Conservation (phyloP, 2,797 vertebrate genomes). For the Menidia menidia region DNA sequence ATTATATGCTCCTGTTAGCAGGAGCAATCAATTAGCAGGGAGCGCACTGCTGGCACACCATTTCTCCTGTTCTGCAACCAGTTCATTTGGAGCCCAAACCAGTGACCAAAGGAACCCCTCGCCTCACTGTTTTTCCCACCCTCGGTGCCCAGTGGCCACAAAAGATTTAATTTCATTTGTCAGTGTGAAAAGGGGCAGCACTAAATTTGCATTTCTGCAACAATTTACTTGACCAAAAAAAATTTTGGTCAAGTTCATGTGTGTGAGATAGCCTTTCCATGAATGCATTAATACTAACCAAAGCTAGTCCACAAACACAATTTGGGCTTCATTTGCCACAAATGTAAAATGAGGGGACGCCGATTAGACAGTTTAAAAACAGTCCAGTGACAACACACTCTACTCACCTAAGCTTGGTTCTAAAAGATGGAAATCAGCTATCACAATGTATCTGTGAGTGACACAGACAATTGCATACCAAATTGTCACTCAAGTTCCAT, state of each 20-base stretch:
- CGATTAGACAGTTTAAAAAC: conserved; percentile 37
- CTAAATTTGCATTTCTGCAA: conserved; percentile 60
- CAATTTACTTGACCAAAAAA: conserved; percentile 45
- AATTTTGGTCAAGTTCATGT: conserved; percentile 24
- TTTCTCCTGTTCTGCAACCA: conserved; percentile 40
- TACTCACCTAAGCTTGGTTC: conserved; percentile 35
- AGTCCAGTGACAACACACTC: conserved; percentile 26
- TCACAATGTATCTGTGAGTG: conserved; percentile 71
- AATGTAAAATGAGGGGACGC: conserved; percentile 13
- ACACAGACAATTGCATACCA: conserved; percentile 78
- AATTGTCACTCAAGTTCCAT: conserved; percentile 80
- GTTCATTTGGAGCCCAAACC: conserved; percentile 54
- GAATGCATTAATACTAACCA: conserved; percentile 25
- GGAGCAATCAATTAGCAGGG: conserved; percentile 79
- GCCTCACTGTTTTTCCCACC: conserved; percentile 64
- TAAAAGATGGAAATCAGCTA: conserved; percentile 48
- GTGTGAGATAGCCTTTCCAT: not conserved
- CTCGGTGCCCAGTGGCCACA: conserved; percentile 63
- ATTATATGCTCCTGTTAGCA: conserved; percentile 88
- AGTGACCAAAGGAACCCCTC: conserved; percentile 44
- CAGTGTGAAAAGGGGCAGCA: conserved; percentile 43
- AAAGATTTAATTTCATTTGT: conserved; percentile 57
- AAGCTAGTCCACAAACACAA: conserved; percentile 16
- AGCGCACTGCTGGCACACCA: conserved; percentile 63
- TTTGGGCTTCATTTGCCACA: conserved; percentile 22